Evolutionary conservation across 2,113 vertebrate species (phyloP).

Genomic region (Prunella fulvescens): DNA sequence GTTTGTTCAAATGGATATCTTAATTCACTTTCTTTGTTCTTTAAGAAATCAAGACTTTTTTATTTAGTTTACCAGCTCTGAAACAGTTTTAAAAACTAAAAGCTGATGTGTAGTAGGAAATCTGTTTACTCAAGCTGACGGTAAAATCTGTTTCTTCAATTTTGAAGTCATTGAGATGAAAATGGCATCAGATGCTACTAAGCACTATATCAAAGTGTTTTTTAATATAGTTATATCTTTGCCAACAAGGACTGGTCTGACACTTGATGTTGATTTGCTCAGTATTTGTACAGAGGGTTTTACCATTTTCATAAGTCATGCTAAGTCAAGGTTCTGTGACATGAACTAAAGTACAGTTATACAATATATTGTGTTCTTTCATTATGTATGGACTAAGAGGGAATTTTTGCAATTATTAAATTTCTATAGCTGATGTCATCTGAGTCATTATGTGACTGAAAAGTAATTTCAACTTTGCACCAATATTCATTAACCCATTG

Average conservation of each 20-base stretch:
- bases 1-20: neutral
- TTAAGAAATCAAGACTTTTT: neutral
- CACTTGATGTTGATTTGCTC: neutral
- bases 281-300: neutral
- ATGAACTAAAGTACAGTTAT: neutral
- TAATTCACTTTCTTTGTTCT: neutral
- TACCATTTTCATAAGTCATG: neutral
- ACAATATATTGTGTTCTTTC: neutral
- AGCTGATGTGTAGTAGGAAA: neutral
- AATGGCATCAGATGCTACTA: neutral
- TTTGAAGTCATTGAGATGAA: neutral
- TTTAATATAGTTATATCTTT: neutral
- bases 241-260: neutral
- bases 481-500: neutral
- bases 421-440: neutral
- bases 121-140: neutral
- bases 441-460: neutral
- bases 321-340: neutral
- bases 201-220: neutral
- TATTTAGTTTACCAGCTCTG: neutral
- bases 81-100: neutral
- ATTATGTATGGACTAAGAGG: neutral
- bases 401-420: neutral
- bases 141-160: neutral
- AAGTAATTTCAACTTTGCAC: neutral